These are phyloP conservation scores for Fragum sueziense DNA, from an alignment of 2,888 invertebrate genomes.

Conservation along the genomic window DNA sequence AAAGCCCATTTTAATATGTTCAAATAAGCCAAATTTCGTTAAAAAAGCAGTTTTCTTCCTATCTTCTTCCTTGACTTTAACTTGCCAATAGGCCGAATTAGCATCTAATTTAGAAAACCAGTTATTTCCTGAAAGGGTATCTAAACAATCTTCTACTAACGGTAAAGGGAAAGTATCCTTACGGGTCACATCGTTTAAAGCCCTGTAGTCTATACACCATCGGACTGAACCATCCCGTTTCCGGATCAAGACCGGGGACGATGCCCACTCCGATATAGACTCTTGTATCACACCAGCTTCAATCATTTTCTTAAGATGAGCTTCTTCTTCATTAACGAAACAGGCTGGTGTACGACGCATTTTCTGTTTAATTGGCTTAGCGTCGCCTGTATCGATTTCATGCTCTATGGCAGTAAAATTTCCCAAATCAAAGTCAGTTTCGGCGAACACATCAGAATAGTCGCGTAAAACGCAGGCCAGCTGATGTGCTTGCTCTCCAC, in stretches of 20 bases:
- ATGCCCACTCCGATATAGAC: slow-evolving; percentile 50
- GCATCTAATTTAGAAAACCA: slow-evolving; percentile 56
- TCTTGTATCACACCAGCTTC: slow-evolving; percentile 44
- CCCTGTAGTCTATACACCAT: slow-evolving; percentile 55
- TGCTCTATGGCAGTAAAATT: slow-evolving; percentile 49
- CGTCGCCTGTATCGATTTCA: slow-evolving; percentile 44
- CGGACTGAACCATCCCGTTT: slow-evolving; percentile 50
- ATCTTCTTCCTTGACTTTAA: slow-evolving; percentile 43
- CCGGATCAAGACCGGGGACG: slow-evolving; percentile 47
- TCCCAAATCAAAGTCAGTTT: slow-evolving; percentile 39
- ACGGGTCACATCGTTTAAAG: slow-evolving; percentile 39
- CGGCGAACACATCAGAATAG: slow-evolving; percentile 35
- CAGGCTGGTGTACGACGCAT: slow-evolving; percentile 46
- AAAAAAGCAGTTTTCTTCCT: slow-evolving; percentile 30
- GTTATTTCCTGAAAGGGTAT: slow-evolving; percentile 41
- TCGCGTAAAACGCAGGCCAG: neutral
- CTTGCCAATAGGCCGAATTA: slow-evolving; percentile 52
- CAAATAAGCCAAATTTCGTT: slow-evolving; percentile 28
- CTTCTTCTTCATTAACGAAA: slow-evolving; percentile 52
- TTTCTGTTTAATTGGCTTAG: slow-evolving; percentile 49
- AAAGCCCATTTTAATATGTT: slow-evolving; percentile 29
- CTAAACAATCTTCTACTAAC: slow-evolving; percentile 53
- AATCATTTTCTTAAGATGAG: slow-evolving; percentile 46
- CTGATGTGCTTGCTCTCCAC: neutral
- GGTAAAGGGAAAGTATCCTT: slow-evolving; percentile 56